Percentiles rank a stretch among this genome's conserved stretches.
Conservation (phyloP, 2,888 invertebrate species). For the Bellardia bayeri region DNA sequence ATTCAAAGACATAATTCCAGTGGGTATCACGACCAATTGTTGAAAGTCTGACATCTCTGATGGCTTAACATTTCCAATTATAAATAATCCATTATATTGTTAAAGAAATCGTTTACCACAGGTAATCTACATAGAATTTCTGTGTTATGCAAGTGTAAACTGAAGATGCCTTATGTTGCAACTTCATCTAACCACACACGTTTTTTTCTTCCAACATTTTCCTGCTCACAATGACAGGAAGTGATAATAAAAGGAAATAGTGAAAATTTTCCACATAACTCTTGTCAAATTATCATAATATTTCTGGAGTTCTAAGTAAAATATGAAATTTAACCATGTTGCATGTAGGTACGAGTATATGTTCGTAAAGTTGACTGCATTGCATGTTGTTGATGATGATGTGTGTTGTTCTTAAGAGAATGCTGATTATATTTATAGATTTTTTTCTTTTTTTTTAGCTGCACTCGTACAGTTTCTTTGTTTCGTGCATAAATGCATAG, state of each 20-base stretch:
- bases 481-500: constrained; percentile 50
- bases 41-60: too few relatives aligned
- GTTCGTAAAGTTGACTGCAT: not conserved
- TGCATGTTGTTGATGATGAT: constrained; percentile 20
- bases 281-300: constrained; percentile 61
- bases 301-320: constrained; percentile 52
- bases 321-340: constrained; percentile 51
- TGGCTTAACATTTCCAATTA: too few relatives aligned
- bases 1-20: too few relatives aligned
- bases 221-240: constrained; percentile 29
- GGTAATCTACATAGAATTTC: too few relatives aligned
- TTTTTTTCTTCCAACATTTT: not conserved
- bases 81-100: too few relatives aligned
- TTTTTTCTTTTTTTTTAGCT: constrained; percentile 2
- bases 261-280: constrained; percentile 55
- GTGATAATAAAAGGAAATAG: constrained; percentile 52
- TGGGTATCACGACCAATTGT: too few relatives aligned
- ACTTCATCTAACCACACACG: not conserved
- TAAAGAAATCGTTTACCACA: too few relatives aligned
- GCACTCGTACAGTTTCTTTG: constrained; percentile 14
- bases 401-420: constrained; percentile 48
- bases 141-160: too few relatives aligned
- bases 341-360: not conserved
- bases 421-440: constrained; percentile 34
- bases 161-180: too few relatives aligned